Evolutionary conservation across 1,140 invertebrate genomes (phyloP), one percentile per base, ranked within the genome.

Genomic region (Metopolophium dirhodum): DNA sequence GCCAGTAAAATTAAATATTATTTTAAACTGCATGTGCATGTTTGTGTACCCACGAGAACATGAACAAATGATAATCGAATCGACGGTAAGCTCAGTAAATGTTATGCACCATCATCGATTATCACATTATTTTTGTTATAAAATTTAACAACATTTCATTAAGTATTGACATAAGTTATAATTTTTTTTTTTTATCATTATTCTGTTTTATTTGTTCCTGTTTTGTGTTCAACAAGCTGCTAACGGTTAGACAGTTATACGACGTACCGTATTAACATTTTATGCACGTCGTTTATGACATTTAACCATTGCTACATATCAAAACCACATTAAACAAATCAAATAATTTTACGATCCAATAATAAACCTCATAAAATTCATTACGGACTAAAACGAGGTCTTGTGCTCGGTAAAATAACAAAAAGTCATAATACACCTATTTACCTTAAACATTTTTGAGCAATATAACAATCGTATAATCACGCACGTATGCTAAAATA

Each of bases 101-200:
- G 23, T 89, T 54, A 37, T 89, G 88, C 88, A 89, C 88, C 88
- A 37, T 89, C 88, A 35, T 89, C 8, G 88, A 89, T 89, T 89
- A 89, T 89, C 49, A 51, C 0, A 37, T 35, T 18, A 54, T 37
- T 54, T 54, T 26, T 23, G 11, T n/a, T n/a, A 7, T 47, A 37
- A 85, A 85, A 41, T 20, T 57, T 35, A 83, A 41, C 11, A 30
- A 61, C 0, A 2, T 61, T 30, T 30, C 26, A 30, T 68, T n/a
- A 14, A 30, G 14, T 68, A 68, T 30, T 61, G 26, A 61, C 3
- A 61, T 61, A 61, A 11, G 30, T 9, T 61, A 30, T 68, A 0
- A 47, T 47, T 47, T 47, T 47, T 8, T 47, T 47, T 47, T 47
- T 47, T 82, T 22, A 41, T 41, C 35, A 22, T 83, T 83, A 41